phyloP scores from a whole-genome alignment of 2,797 vertebrate genomes.

The Allobates femoralis region DNA sequence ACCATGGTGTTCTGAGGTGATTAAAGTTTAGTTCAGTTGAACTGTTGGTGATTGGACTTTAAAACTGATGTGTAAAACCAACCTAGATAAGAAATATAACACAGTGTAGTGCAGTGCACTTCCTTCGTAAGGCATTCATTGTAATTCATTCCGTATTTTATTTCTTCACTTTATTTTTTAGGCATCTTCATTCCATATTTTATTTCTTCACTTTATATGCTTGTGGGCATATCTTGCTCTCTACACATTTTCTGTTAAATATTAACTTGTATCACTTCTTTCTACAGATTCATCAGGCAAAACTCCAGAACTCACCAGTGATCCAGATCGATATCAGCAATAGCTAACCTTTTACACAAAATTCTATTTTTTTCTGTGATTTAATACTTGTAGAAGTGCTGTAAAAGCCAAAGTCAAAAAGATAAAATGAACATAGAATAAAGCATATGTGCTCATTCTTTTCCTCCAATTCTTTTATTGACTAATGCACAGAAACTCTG shows the following conservation, averaged over 20 bases:
- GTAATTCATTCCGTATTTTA: too few species aligned
- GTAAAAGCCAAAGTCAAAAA: neutral
- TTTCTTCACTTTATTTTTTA: too few species aligned
- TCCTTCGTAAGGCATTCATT: too few species aligned
- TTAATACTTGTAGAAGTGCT: neutral
- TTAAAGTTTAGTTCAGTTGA: too few species aligned
- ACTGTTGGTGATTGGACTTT: too few species aligned
- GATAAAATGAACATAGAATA: constrained; percentile 1
- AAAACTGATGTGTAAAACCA: too few species aligned
- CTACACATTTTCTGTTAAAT: neutral
- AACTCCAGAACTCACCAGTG: constrained; percentile 19
- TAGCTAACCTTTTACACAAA: neutral
- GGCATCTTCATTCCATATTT: too few species aligned
- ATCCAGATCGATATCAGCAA: constrained; percentile 34
- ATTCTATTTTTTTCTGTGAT: neutral
- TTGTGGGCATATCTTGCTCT: neutral
- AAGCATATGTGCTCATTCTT: neutral
- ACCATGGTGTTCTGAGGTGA: too few species aligned
- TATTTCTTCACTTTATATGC: neutral
- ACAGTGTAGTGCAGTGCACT: too few species aligned
- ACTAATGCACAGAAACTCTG: too few species aligned
- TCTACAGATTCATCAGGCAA: constrained; percentile 42
- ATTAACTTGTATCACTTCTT: neutral
- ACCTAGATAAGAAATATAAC: too few species aligned
- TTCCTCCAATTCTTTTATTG: neutral